A percentile compares a stretch with the other conserved stretches of the same genome.
phyloP scores from a whole-genome alignment of 1,140 invertebrate genomes.

The Bombus vancouverensis region DNA sequence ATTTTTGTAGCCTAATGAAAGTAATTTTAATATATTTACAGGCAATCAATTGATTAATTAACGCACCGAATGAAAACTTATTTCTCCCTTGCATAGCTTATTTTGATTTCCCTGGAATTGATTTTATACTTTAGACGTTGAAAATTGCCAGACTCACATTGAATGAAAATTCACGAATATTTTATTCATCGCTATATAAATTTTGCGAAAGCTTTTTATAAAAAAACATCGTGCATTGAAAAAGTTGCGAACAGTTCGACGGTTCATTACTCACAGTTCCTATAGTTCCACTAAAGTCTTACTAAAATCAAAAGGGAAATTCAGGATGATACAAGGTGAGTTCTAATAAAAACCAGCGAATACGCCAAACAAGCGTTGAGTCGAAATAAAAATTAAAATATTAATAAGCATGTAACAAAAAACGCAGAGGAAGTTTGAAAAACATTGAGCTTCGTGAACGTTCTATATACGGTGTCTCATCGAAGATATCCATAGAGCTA shows the following conservation, averaged over 20 bases:
- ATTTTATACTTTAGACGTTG: background rate
- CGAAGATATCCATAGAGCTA: background rate
- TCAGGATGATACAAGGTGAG: background rate
- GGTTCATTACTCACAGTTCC: background rate
- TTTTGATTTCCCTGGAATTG: background rate
- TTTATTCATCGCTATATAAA: background rate
- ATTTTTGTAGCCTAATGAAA: too few species aligned
- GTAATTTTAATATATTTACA: too few species aligned
- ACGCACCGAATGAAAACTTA: too few species aligned
- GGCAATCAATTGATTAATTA: too few species aligned
- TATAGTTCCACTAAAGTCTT: background rate
- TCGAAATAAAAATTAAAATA: background rate
- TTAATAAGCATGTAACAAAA: background rate
- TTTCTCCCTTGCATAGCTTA: background rate
- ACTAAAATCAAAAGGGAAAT: background rate
- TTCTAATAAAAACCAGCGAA: background rate
- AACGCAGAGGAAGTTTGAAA: too few species aligned
- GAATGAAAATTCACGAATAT: background rate
- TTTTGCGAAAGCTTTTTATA: background rate
- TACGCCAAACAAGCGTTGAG: accelerated
- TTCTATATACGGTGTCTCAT: background rate
- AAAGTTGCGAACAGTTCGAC: too few species aligned
- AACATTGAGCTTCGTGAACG: background rate
- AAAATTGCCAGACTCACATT: background rate
- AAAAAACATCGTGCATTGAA: too few species aligned